These are phyloP conservation scores for Lypha dubia DNA, from an alignment of 2,888 invertebrate genomes.

Conservation along the genomic window DNA sequence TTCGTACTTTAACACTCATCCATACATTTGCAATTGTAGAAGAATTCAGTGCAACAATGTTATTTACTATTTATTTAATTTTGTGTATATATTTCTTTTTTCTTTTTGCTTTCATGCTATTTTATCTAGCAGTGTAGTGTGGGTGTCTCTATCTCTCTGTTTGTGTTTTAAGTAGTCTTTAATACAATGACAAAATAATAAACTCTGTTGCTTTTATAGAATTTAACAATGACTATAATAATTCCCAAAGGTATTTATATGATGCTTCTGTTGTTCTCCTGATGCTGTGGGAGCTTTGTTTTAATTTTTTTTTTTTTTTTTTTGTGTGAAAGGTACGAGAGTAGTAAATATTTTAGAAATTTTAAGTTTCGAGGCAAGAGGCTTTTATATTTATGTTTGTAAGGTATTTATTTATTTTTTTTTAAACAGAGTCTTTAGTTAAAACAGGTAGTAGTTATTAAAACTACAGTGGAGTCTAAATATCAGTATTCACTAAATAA, in stretches of 20 bases:
- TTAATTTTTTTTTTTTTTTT: no score
- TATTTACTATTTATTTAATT: constrained; percentile 25
- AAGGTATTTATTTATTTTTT: constrained; percentile 32
- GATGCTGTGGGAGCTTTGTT: not conserved
- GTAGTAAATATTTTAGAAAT: not conserved
- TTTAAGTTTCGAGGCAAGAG: not conserved
- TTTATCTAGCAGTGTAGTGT: not conserved
- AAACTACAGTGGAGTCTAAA: constrained; percentile 20
- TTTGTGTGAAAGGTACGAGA: not conserved
- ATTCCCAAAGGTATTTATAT: constrained; percentile 71
- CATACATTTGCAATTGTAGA: constrained; percentile 6
- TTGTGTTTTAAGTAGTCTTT: constrained; percentile 52
- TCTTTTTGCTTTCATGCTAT: not conserved
- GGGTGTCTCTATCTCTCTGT: no score
- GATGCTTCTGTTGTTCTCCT: constrained; percentile 36
- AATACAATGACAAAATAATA: constrained; percentile 69
- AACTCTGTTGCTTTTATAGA: constrained; percentile 69
- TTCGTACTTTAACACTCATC: not conserved
- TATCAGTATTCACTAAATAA: not conserved
- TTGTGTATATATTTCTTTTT: not conserved
- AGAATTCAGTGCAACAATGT: constrained; percentile 32
- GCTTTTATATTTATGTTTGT: constrained; percentile 24
- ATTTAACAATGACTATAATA: constrained; percentile 68
- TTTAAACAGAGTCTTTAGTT: not conserved
- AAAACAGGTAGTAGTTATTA: constrained; percentile 44